Evolutionary conservation across 2,113 vertebrate genomes (phyloP), one percentile per base, ranked within the genome.

Genomic region (Alethe castanea): DNA sequence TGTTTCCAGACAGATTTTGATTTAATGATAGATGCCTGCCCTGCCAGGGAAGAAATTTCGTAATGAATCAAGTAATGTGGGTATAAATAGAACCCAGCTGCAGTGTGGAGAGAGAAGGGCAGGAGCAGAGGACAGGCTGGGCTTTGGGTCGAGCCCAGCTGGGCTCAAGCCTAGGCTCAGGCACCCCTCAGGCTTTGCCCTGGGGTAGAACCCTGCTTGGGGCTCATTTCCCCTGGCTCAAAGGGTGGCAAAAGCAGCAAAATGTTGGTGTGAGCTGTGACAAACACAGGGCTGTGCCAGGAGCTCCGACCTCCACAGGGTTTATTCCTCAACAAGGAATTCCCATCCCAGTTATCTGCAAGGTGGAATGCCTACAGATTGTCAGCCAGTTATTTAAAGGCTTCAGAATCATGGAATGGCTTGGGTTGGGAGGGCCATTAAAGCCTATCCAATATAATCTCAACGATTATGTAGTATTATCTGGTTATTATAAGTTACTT

Each of bases 1-100:
- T 81, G 42, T 3, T 87, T 90, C 94, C 94, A 96, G 88, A 89
- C 81, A 62, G 77, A 66, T 89, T 93, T 50, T 81, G 91, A 92
- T 88, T 92, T 92, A 73, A 92, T 78, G 91, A 92, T 36, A 91
- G 81, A 81, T 45, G 77, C 60, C 53, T 23, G 29, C 48, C 50
- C 80, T 83, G 86, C 76, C 86, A 78, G 67, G 42, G 45, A 25
- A 90, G 71, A 31, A 35, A 65, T 69, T 72, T 36, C 2, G 0
- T 77, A 33, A 86, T 45, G 71, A 67, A 69, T 17, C 19, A 8
- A 73, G 62, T 13, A 4, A 1, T 36, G 60, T 20, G 69, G 42
- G 13, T 65, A 33, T 35, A 90, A 93, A 78, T 36, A 71, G 6
- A 57, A 3, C 2, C 33, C 9, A 0, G 17, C 7, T 18, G 13